Evolutionary conservation across 2,113 vertebrate genomes (phyloP), one percentile per base, ranked within the genome.

Genomic region (Antennarius striatus): DNA sequence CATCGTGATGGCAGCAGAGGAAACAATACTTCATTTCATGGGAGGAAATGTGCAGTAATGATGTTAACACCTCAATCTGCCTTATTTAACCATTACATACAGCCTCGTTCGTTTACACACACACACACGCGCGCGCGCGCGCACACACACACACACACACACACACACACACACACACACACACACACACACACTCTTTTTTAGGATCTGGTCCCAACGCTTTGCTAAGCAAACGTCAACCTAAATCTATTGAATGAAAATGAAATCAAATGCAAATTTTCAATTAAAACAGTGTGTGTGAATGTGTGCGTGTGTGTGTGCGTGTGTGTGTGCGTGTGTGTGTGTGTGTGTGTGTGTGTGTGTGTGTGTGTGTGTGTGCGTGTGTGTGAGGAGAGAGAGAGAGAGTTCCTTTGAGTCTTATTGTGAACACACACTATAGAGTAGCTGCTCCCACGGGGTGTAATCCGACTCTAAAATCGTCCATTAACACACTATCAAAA

Each of bases 1-100:
- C 88, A 79, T 84, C 66, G 54, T 78, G 82, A 88, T 42, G 70
- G 79, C 75, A 73, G 56, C 72, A 51, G 68, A 85, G 80, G 68
- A 90, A 87, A 91, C 90, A 88, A 89, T 89, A 86, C 77, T 79
- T 66, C 69, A 81, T 77, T 89, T 90, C 79, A 90, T 83, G 72
- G 73, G 73, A 81, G 87, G 80, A 90, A 88, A 87, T 86, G 68
- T 74, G 81, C 82, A 84, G 76, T 87, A 87, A 89, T 87, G 80
- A 85, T 82, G 86, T 85, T 82, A 87, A 85, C 80, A 85, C 90
- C 81, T 84, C 88, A 85, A 75, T 81, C 72, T 82, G 81, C 80
- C 82, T 75, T 80, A 81, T 86, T 88, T 86, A 82, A 77, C 71
- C 57, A 66, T 67, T 56, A 59, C 66, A 81, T 62, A 67, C 22